Evolutionary conservation across 1,140 invertebrate species (phyloP).

Genomic region (Heliconius nattereri): DNA sequence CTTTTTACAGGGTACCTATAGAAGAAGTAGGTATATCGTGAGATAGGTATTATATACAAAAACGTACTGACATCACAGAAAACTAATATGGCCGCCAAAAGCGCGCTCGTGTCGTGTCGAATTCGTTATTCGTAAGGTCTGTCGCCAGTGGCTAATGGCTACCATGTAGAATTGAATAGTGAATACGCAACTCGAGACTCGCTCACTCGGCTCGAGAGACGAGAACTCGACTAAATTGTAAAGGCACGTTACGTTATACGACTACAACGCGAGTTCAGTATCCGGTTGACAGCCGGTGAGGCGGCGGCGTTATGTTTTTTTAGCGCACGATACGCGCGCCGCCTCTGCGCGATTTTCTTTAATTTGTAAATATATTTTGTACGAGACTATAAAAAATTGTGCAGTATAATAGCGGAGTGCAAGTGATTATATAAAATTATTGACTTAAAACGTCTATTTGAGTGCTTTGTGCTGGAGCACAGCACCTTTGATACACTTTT

Average conservation of each 20-base stretch:
- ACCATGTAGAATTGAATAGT: slow-evolving; percentile 41
- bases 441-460: slow-evolving; percentile 34
- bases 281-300: slow-evolving; percentile 78
- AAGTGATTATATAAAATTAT: slow-evolving; percentile 40
- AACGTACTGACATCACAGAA: slow-evolving; percentile 60
- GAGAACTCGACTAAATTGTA: slow-evolving; percentile 37
- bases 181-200: slow-evolving; percentile 50
- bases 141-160: slow-evolving; percentile 42
- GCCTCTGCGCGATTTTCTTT: slow-evolving; percentile 76
- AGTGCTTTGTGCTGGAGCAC: slow-evolving; percentile 43
- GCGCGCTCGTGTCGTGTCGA: slow-evolving; percentile 51
- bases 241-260: slow-evolving; percentile 12
- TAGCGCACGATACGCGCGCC: slow-evolving; percentile 67
- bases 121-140: background rate
- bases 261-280: slow-evolving; percentile 58
- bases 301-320: slow-evolving; percentile 68
- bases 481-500: slow-evolving; percentile 59
- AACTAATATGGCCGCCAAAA: slow-evolving; percentile 67
- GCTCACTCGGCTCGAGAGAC: slow-evolving; percentile 46
- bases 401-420: slow-evolving; percentile 39
- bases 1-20: too few relatives aligned
- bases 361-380: slow-evolving; percentile 72
- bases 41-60: background rate
- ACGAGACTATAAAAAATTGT: slow-evolving; percentile 52
- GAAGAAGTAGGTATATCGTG: background rate